Evolutionary conservation across 2,113 vertebrate species (phyloP).

Genomic region (Silurus asotus): DNA sequence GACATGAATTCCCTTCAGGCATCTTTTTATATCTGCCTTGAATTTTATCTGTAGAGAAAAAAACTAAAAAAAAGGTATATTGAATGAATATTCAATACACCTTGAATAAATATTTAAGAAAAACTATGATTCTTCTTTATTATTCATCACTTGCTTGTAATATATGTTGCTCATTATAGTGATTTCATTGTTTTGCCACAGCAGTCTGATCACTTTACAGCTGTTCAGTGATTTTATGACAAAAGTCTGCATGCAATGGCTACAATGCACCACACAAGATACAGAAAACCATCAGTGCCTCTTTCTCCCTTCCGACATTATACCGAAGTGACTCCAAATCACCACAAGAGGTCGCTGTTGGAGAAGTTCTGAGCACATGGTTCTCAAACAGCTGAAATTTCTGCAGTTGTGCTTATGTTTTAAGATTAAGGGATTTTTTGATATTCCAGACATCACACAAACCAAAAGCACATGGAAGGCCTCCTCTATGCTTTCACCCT

Average conservation of each 20-base stretch:
- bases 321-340: not conserved
- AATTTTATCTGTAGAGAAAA: too few species aligned
- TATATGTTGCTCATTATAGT: too few species aligned
- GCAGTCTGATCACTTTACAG: too few species aligned
- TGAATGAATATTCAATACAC: too few species aligned
- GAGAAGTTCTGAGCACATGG: not conserved
- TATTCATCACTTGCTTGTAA: too few species aligned
- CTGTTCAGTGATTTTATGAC: not conserved
- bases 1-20: not conserved
- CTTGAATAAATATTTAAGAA: too few species aligned
- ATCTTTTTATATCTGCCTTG: not conserved
- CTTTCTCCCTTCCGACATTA: not conserved
- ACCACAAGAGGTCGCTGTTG: constrained; percentile 23
- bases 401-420: not conserved
- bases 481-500: not conserved
- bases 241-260: not conserved
- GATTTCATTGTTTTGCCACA: too few species aligned
- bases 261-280: not conserved
- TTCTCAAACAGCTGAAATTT: not conserved
- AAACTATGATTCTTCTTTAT: too few species aligned
- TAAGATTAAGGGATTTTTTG: not conserved
- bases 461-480: too few species aligned
- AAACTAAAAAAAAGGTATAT: too few species aligned
- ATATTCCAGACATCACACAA: too few species aligned
- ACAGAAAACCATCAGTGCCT: not conserved